Base-by-base conservation (phyloP, 2,113 vertebrate genomes). In the Salminus brasiliensis region DNA sequence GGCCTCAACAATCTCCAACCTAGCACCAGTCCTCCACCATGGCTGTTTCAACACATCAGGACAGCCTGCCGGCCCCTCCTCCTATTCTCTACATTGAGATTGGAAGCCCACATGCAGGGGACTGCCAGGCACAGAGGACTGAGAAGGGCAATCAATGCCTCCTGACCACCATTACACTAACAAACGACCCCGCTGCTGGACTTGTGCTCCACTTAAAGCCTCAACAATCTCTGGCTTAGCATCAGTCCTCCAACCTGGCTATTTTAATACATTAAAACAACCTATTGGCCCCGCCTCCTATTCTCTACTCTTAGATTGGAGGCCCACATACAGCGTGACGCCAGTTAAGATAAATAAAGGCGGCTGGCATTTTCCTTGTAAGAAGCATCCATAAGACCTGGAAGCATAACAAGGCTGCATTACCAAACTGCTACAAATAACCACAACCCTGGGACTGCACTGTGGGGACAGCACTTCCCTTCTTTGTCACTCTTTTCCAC, bases 161-260 rank as follows among this genome's bases (percentile, higher is more conserved):
- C 39, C 52, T 57, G 65, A 80, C 29, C 49, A 39, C 55, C 75
- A 70, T 78, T 81, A 81, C n/a, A 5, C 76, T 62, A 49, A 71
- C 71, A 75, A 60, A 52, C 16, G 3, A 32, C 9, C 41, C 34
- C 32, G 53, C 69, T 8, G 18, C 55, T 73, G 59, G 69, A 65
- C 69, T 15, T 30, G 34, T 39, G n/a, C 21, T 32, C 36, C 59
- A 39, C 25, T 39, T 39, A 63, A 65, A 63, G 47, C 16, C 77
- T 72, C 45, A 65, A 36, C 30, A 53, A 53, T 41, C 9, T 66
- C 4, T 2, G 16, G 23, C 23, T 36, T 41, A 41, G 34, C 21
- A 3, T 15, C 0, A 5, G 16, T 72, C 13, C 57, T 63, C 60
- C 30, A 63, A 16, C 60, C 2, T 1, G 59, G 29, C 41, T 0